Base-by-base conservation (phyloP, 2,113 vertebrate genomes). In the Sisor rabdophorus region DNA sequence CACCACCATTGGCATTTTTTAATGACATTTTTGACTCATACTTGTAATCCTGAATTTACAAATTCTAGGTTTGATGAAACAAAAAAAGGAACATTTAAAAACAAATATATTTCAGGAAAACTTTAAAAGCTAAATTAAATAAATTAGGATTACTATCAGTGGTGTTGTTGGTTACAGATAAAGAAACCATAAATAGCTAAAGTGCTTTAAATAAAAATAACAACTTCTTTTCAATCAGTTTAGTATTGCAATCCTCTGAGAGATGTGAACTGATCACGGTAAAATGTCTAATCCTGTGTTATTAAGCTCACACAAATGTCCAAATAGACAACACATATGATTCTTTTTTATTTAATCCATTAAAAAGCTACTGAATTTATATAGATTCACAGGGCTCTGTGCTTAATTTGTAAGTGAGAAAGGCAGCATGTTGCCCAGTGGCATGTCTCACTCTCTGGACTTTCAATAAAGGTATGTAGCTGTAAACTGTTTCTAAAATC, bases 391-490 rank as follows among this genome's bases (percentile, higher is more conserved):
- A 48, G 2, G 36, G 15, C 13, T 44, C 1, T n/a, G 1, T n/a
- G 44, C 22, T 47, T 7, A 26, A 26, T 48, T 47, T 67, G 15
- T 26, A 11, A 48, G 22, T 50, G 11, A 19, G 55, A 53, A 54
- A 70, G 58, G 71, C 63, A 65, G 22, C 5, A 22, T 17, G 44
- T 13, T n/a, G 56, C 65, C 13, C 19, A 50, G 64, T 56, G 20
- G 50, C 47, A 63, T 30, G 19, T 22, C 77, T 68, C 71, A 79
- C 73, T 58, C 24, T 3, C 22, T 88, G 80, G 83, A 55, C 73
- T 79, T 75, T 74, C 65, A 85, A 82, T 73, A 16, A 76, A 79
- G 86, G 84, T 76, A 8, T 65, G 11, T 22, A n/a, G 12, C 61
- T 44, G 12, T 63, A 30, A 63, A 9, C 10, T 36, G 60, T 63